Evolutionary conservation across 2,113 vertebrate genomes (phyloP).

Genomic region (Panthera leo): DNA sequence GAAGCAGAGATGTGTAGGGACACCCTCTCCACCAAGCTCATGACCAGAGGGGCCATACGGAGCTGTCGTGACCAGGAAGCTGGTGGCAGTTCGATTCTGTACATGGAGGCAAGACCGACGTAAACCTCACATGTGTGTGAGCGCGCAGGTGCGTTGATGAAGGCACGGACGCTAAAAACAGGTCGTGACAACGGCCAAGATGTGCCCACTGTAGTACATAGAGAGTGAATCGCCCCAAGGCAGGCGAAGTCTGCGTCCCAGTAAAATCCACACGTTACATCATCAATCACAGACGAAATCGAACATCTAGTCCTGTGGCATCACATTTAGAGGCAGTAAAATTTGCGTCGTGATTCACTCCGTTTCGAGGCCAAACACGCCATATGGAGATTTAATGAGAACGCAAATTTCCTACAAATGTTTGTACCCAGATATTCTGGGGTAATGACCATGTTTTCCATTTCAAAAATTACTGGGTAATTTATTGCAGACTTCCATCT

Average conservation of each 20-base stretch:
- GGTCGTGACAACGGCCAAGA: fast-evolving
- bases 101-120: neutral
- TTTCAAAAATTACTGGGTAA: neutral
- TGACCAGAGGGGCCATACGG: neutral
- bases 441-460: neutral
- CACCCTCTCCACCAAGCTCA: neutral
- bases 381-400: neutral
- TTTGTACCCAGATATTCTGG: neutral
- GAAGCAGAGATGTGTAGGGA: fast-evolving
- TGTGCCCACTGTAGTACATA: fast-evolving
- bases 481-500: neutral
- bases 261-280: neutral
- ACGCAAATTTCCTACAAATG: neutral
- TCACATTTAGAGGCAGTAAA: neutral
- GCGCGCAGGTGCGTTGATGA: neutral
- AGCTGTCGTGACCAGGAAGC: neutral
- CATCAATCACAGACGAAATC: neutral
- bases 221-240: neutral
- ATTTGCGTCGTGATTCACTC: neutral
- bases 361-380: neutral
- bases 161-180: too few relatives aligned
- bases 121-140: neutral
- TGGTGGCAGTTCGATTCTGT: neutral
- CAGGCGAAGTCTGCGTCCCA: neutral
- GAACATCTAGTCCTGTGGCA: neutral